Evolutionary conservation across 2,113 vertebrate species (phyloP), one percentile per base, ranked within the genome.

Genomic region (Phylloscopus trochiloides): DNA sequence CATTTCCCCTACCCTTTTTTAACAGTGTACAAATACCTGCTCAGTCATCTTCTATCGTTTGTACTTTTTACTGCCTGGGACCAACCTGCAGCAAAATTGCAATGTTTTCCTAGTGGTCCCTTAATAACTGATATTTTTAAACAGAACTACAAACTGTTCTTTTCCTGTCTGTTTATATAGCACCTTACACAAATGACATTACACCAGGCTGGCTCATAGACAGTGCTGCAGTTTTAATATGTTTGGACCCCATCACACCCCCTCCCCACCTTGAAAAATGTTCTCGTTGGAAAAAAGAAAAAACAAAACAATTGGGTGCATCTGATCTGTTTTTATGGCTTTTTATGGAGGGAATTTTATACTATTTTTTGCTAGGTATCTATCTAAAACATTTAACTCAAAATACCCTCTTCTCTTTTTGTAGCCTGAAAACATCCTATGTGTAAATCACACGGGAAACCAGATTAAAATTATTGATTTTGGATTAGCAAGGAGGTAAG

Each of bases 381-480:
- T 45, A 8, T 80, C 5, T 84, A 26, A 55, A 36, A 17, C 8
- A 3, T 81, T 79, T 93, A 74, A 58, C 54, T 82, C n/a, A 61
- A 63, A 79, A 66, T 62, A 32, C 8, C 1, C 13, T 74, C 38
- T 95, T 51, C 51, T 91, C 68, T 94, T 94, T 79, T 93, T 90
- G 38, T 80, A 99, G 98, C 99, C 99, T 9, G 99, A 99, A 97
- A 99, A 99, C 91, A 99, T 99, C 29, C 97, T 99, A 26, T 99
- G 99, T 75, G 98, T 99, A 71, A 99, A 97, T 96, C 98, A 84
- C 89, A 98, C 97, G 6, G 99, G 99, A 93, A 99, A 99, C 82
- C 98, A 98, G 82, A 97, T 99, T 75, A 99, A 99, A 97, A 99
- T 99, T 67, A 99, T 99, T 66, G 99, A 99, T 74, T 99, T 99